These are phyloP conservation scores for Myotis lucifugus DNA, from an alignment of 2,113 vertebrate genomes.

Conservation along the genomic window DNA sequence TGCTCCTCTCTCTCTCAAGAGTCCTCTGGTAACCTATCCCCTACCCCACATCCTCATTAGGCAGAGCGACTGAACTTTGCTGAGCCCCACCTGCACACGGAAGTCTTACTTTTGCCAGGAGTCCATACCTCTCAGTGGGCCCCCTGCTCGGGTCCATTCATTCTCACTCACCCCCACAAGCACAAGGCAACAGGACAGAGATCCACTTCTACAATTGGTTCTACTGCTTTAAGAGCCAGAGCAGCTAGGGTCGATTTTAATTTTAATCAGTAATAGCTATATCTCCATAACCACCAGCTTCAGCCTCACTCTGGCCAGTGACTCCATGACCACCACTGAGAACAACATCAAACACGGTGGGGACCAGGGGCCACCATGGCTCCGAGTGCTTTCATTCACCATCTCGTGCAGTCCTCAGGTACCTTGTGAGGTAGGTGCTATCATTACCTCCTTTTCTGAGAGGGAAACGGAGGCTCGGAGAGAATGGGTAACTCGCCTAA, in stretches of 20 bases:
- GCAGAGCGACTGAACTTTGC: not conserved
- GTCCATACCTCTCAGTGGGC: not conserved
- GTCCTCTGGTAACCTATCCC: not conserved
- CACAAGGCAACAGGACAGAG: not conserved
- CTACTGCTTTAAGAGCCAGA: not conserved
- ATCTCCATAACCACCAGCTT: not conserved
- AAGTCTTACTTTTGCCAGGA: not conserved
- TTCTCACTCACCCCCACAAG: not conserved
- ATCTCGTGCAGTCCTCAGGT: not conserved
- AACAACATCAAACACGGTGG: accelerated
- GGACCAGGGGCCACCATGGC: not conserved
- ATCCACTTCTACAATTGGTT: not conserved
- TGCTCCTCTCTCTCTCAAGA: not conserved
- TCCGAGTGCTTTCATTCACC: not conserved
- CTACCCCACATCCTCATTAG: not conserved
- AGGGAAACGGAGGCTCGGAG: constrained; percentile 7
- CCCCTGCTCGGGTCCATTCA: not conserved
- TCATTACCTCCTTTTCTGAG: not conserved
- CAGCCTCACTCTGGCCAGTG: not conserved
- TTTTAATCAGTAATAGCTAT: not conserved
- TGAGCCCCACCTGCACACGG: not conserved
- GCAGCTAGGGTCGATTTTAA: not conserved
- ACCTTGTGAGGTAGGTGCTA: not conserved
- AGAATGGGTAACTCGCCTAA: not conserved
- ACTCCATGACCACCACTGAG: not conserved